phyloP scores from a whole-genome alignment of 1,140 invertebrate species.

The Temnothorax nylanderi region DNA sequence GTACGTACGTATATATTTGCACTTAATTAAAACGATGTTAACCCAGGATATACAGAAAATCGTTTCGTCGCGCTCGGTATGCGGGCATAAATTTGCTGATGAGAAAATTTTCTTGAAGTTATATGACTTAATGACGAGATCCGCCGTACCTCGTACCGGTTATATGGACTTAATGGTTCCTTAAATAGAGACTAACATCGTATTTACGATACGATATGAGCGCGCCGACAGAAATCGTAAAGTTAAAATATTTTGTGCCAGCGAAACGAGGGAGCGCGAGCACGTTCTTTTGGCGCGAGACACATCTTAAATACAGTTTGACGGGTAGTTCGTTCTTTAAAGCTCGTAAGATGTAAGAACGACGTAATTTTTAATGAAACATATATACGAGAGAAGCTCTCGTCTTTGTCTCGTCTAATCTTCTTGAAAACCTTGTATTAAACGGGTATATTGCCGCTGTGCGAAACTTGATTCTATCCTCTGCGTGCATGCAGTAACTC shows the following conservation, averaged over 20 bases:
- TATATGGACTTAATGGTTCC: conserved; percentile 21
- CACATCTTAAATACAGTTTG: conserved; percentile 30
- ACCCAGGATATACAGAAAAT: conserved; percentile 28
- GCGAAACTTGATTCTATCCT: neutral
- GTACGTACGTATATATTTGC: neutral
- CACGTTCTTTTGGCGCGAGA: conserved; percentile 5
- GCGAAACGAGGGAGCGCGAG: conserved; percentile 13
- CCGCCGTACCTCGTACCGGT: neutral
- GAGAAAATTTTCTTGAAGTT: conserved; percentile 40
- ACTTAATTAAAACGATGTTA: conserved; percentile 30
- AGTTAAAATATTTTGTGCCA: conserved; percentile 45
- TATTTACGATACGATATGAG: conserved; percentile 38
- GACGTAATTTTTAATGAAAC: conserved; percentile 31
- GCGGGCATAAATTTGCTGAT: conserved; percentile 47
- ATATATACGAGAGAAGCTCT: neutral
- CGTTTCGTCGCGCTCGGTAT: neutral
- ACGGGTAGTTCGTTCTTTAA: conserved; percentile 31
- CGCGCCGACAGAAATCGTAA: conserved; percentile 48
- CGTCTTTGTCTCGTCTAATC: neutral
- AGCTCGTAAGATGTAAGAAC: neutral
- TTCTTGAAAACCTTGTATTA: neutral
- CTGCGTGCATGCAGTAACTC: neutral
- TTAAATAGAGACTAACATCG: conserved; percentile 47
- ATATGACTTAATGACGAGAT: conserved; percentile 50
- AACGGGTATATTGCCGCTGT: neutral